phyloP scores from a whole-genome alignment of 2,113 vertebrate species.

The Eira barbara region DNA sequence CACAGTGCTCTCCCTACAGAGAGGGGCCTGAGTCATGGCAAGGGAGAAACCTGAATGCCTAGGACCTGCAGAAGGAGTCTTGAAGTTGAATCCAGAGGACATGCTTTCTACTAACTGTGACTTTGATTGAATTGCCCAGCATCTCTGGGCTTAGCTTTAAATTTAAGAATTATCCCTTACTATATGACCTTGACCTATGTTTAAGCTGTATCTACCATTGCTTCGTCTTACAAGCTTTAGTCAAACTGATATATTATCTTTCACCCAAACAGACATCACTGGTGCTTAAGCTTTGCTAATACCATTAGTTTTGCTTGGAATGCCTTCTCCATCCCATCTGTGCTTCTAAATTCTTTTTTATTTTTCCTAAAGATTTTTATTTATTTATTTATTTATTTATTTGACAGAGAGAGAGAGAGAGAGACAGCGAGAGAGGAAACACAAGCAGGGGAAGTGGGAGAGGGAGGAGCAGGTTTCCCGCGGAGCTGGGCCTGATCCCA shows the following conservation, averaged over 20 bases:
- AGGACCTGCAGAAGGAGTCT: background rate
- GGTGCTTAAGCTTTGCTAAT: background rate
- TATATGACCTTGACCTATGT: background rate
- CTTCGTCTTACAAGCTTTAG: background rate
- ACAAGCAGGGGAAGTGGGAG: too few relatives aligned
- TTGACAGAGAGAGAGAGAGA: too few relatives aligned
- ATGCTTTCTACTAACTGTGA: background rate
- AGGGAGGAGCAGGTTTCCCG: too few relatives aligned
- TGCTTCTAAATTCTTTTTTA: background rate
- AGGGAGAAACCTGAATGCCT: background rate
- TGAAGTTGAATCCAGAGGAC: background rate
- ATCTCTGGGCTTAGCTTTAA: background rate
- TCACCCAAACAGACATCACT: background rate
- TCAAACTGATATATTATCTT: background rate
- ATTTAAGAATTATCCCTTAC: background rate
- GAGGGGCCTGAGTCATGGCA: background rate
- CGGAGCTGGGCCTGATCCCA: too few relatives aligned
- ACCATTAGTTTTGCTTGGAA: background rate
- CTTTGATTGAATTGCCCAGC: background rate
- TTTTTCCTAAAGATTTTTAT: too few relatives aligned
- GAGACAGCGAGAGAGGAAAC: too few relatives aligned
- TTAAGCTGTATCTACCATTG: too few relatives aligned
- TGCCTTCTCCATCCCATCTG: background rate
- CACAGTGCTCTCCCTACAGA: background rate
- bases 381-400: too few relatives aligned